These are phyloP conservation scores for Atta colombica DNA, from an alignment of 1,140 invertebrate genomes.

Conservation along the genomic window DNA sequence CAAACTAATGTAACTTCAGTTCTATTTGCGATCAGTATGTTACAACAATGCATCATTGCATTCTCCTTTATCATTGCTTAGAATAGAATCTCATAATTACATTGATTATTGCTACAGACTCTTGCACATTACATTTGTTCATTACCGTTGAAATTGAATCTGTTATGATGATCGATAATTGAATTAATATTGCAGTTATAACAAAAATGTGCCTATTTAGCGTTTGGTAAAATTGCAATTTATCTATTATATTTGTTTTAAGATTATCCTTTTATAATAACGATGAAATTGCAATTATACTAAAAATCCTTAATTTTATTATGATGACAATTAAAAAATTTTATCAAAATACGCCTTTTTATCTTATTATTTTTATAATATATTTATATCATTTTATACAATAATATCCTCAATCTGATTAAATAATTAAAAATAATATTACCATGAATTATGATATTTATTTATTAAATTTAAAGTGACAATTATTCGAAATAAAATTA, in stretches of 20 bases:
- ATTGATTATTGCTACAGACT: constrained; percentile 18
- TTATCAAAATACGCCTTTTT: neutral
- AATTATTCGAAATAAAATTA: neutral
- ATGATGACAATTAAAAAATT: neutral
- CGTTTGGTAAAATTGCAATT: neutral
- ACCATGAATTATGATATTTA: neutral
- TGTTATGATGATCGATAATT: neutral
- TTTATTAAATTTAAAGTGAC: neutral
- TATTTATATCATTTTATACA: neutral
- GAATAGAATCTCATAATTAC: constrained; percentile 16
- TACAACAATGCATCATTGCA: constrained; percentile 48
- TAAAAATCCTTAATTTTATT: neutral
- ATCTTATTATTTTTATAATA: neutral
- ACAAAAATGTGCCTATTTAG: neutral
- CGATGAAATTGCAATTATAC: neutral
- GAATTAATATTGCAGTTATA: neutral
- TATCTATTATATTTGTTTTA: no score
- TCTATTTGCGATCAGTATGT: constrained; percentile 36
- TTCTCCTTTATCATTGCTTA: constrained; percentile 8
- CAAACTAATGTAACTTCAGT: constrained; percentile 23
- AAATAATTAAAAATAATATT: neutral
- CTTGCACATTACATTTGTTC: neutral
- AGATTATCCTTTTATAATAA: no score
- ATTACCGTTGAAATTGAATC: neutral
- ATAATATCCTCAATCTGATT: neutral